Evolutionary conservation across 2,888 invertebrate genomes (phyloP), one percentile per base, ranked within the genome.

Genomic region (Listrodromus nycthemerus): DNA sequence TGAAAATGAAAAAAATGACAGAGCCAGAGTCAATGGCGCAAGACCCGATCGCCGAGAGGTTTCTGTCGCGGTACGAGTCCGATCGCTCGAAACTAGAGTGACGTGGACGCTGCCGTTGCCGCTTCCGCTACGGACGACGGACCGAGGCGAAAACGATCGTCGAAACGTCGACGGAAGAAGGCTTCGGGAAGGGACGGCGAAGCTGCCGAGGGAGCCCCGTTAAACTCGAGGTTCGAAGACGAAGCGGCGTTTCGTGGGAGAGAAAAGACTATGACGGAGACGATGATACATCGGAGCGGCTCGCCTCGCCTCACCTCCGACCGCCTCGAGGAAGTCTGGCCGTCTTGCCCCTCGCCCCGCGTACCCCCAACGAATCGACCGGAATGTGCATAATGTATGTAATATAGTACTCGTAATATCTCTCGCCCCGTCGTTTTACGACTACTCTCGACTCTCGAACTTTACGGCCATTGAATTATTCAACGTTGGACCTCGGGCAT

Each of bases 11-110:
- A 80, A 78, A 74, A 65, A 83, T 89, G 89, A 87, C 89, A 91
- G 91, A 87, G 87, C 55, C 89, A 91, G 83, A 87, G 88, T 45
- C 87, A 89, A 79, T 89, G 90, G 91, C 88, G 90, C 80, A 89
- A 86, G 81, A 89, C 89, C 78, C 87, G 88, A 86, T 89, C 89
- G 77, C 91, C 90, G 52, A 91, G 89, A 86, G 86, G 86, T 74
- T 91, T 89, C 83, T 88, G 88, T 84, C 91, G 90, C 74, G 87
- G 86, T 76, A 88, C 91, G 82, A 88, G 88, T 70, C 85, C 30
- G 84, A 78, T 84, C 82, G 67, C 74, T 58, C 74, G 82, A 79
- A 89, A 87, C 66, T 86, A 87, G 82, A 81, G 75, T 77, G 73
- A 45, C 50, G 76, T 58, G 27, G 58, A 52, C 65, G 52, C 52